Evolutionary conservation across 2,797 vertebrate species (phyloP), one percentile per base, ranked within the genome.

Genomic region (Oryzias dopingdopingensis): DNA sequence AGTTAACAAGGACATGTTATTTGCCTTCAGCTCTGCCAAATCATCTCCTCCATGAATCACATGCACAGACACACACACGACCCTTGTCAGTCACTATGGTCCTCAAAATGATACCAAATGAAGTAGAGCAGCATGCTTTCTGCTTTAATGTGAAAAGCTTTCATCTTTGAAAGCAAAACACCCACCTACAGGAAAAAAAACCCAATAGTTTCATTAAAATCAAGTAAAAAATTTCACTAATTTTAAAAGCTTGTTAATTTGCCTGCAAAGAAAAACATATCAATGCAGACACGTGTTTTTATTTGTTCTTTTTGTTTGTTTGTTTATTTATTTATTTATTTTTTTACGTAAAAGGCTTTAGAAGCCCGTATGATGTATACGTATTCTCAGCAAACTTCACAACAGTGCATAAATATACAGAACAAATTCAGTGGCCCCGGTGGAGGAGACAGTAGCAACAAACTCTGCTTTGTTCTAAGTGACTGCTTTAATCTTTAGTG

Each of bases 401-500:
- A 67, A 22, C 54, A 42, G 4, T 46, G 65, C 42, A 14, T 12
- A 49, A 56, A 67, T 32, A 56, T 40, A 65, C 20, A 45, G 22
- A 44, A 40, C 43, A 22, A 41, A 17, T 4, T 37, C 48, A 59
- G 32, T 26, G 43, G 50, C 37, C 65, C 62, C 68, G 56, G 18
- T 14, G 26, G 61, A 72, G 53, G 52, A 17, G 7, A 46, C 17
- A 14, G 62, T 57, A 57, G 60, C 67, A 76, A 82, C 72, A 74
- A 41, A 63, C 60, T 67, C 70, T 68, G 74, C 74, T 86, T 79
- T 85, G 81, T 87, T 85, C 82, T 85, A 77, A 76, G 68, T 29
- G 14, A 72, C 69, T 80, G 79, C 78, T 80, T 88, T 79, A 83
- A 84, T 87, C 81, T 86, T 83, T 76, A 82, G 80, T 83, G 70